Evolutionary conservation across 2,888 invertebrate species (phyloP).

Genomic region (Clitarchus hookeri): DNA sequence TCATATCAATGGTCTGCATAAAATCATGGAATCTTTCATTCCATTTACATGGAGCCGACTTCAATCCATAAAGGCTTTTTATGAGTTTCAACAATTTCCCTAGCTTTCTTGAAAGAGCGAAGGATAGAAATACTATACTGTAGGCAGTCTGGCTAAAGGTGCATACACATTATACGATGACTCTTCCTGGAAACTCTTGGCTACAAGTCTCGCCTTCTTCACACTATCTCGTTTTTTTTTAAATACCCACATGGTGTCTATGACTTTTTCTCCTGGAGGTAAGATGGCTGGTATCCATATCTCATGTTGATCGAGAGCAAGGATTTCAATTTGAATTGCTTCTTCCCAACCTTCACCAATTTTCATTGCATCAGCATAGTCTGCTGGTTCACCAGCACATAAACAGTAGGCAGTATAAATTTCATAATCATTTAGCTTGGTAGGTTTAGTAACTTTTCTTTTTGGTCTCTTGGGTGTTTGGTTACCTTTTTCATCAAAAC

Average conservation of each 20-base stretch:
- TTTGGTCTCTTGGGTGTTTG: neutral
- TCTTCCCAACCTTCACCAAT: neutral
- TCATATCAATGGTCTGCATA: too few relatives aligned
- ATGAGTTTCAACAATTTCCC: too few relatives aligned
- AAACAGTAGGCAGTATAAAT: neutral
- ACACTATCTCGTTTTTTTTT: neutral
- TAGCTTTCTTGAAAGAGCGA: too few relatives aligned
- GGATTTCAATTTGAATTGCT: neutral
- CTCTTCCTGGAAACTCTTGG: neutral
- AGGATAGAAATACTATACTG: too few relatives aligned
- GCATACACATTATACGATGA: neutral
- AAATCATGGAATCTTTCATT: too few relatives aligned
- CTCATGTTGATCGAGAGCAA: neutral
- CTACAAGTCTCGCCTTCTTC: slow-evolving; percentile 4
- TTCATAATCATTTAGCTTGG: neutral
- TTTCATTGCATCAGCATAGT: neutral
- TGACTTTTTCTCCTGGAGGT: neutral
- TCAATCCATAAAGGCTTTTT: too few relatives aligned
- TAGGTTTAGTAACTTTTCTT: neutral
- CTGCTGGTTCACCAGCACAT: neutral
- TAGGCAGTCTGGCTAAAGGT: neutral
- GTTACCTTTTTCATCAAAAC: neutral
- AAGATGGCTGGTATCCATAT: neutral
- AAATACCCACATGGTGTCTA: neutral
- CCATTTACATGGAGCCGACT: too few relatives aligned